Conservation (phyloP, 1,140 invertebrate genomes). For the Stegodyphus mimosarum region DNA sequence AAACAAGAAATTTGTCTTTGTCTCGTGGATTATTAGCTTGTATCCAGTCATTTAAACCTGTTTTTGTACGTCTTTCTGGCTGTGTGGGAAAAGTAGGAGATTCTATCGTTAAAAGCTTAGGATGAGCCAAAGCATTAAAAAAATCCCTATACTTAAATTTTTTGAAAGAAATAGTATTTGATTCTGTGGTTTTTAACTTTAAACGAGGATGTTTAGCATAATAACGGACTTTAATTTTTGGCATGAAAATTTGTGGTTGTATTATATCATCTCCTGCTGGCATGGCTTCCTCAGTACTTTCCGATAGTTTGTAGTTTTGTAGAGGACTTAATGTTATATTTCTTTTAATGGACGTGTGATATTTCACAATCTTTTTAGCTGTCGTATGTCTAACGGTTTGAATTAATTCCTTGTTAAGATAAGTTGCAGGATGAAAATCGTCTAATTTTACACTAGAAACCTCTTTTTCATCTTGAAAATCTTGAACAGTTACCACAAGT, state of each 20-base stretch:
- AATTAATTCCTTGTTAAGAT: background rate
- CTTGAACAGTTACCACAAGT: conserved; percentile 1
- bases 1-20: conserved; percentile 84
- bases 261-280: background rate
- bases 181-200: conserved; percentile 8
- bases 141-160: conserved; percentile 38
- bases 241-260: conserved; percentile 12
- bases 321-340: background rate
- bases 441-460: background rate
- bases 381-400: background rate
- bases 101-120: conserved; percentile 11
- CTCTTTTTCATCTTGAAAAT: background rate
- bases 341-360: background rate
- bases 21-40: conserved; percentile 39
- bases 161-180: conserved; percentile 11
- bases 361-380: background rate
- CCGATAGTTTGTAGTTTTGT: background rate
- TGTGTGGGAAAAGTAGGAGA: background rate
- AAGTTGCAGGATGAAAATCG: conserved; percentile 12
- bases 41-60: conserved; percentile 46
- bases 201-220: background rate
- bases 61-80: background rate
- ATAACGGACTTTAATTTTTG: conserved; percentile 28
- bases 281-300: background rate
- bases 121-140: conserved; percentile 8